Evolutionary conservation across 2,113 vertebrate genomes (phyloP).

Genomic region (Panthera uncia): DNA sequence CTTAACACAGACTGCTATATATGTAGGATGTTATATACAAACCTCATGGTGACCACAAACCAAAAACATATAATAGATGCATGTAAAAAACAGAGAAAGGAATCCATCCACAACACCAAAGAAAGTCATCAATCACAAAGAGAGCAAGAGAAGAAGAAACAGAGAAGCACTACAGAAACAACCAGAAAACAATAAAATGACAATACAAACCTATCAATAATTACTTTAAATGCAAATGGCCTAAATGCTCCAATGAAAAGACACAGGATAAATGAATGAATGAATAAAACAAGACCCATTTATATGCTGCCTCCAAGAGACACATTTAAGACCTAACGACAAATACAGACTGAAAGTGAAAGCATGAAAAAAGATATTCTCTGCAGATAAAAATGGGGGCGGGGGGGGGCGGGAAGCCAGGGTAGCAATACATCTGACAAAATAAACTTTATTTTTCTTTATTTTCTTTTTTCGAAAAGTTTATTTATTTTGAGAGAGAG

Average conservation of each 20-base stretch:
- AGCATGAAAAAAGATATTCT: neutral
- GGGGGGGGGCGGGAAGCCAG: neutral
- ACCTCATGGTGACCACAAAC: neutral
- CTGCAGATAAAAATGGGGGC: neutral
- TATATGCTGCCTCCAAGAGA: neutral
- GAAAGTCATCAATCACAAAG: neutral
- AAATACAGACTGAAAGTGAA: neutral
- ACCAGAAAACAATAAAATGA: neutral
- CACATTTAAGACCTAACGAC: neutral
- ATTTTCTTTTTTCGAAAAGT: too few relatives aligned
- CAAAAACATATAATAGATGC: neutral
- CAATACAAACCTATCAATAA: neutral
- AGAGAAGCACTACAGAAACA: neutral
- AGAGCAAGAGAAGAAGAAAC: neutral
- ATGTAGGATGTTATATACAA: neutral
- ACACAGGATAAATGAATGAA: too few relatives aligned
- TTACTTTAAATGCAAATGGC: neutral
- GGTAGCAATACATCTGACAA: neutral
- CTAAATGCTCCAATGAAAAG: too few relatives aligned
- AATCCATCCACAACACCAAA: neutral
- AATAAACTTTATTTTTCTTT: neutral
- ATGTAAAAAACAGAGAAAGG: neutral
- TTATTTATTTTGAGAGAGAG: too few relatives aligned
- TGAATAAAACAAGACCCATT: too few relatives aligned
- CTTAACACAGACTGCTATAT: neutral